These are phyloP conservation scores for Lepus americanus DNA, from an alignment of 2,113 vertebrate species.

Conservation along the genomic window DNA sequence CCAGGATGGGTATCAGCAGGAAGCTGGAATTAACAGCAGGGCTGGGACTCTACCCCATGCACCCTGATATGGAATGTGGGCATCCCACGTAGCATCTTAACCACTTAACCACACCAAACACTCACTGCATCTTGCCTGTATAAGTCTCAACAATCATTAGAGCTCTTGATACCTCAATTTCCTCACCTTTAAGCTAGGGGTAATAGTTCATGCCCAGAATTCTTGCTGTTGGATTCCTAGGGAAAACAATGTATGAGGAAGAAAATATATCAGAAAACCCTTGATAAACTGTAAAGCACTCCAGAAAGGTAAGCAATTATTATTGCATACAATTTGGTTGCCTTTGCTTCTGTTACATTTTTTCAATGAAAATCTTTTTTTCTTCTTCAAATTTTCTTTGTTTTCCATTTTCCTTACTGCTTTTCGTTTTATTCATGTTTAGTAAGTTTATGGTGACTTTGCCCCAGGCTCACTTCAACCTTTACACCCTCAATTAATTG, in stretches of 20 bases:
- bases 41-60: too few species aligned
- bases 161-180: background rate
- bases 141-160: background rate
- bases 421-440: background rate
- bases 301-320: background rate
- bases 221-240: background rate
- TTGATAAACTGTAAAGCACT: background rate
- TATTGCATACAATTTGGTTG: background rate
- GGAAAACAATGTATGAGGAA: background rate
- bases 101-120: too few species aligned
- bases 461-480: slow-evolving; percentile 19
- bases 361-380: slow-evolving; percentile 38
- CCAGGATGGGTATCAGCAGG: too few species aligned
- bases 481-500: background rate
- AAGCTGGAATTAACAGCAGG: too few species aligned
- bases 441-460: slow-evolving; percentile 33
- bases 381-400: background rate
- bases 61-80: too few species aligned
- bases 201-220: background rate
- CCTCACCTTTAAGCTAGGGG: slow-evolving; percentile 14
- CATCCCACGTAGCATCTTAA: too few species aligned
- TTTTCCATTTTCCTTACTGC: background rate
- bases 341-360: background rate
- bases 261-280: background rate
- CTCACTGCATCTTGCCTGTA: background rate